Evolutionary conservation across 1,140 invertebrate species (phyloP).

Genomic region (Teleopsis dalmanni): DNA sequence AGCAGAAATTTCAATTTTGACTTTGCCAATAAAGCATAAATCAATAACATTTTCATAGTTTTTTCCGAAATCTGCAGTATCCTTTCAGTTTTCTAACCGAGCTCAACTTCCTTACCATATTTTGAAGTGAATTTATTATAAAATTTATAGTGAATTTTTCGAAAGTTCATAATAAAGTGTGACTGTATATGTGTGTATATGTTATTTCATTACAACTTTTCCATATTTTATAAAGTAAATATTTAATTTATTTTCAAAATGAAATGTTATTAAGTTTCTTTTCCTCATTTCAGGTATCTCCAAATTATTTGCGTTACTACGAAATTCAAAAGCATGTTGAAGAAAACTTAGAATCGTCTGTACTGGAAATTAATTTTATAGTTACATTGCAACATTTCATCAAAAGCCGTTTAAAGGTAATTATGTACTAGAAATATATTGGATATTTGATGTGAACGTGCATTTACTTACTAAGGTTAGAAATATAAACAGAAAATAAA

Average conservation of each 20-base stretch:
- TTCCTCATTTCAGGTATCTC: slow-evolving; percentile 22
- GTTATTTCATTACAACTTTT: background rate
- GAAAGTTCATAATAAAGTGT: too few species aligned
- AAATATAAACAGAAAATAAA: too few species aligned
- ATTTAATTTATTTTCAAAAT: background rate
- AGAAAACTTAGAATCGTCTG: slow-evolving; percentile 33
- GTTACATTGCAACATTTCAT: slow-evolving; percentile 49
- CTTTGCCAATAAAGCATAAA: too few species aligned
- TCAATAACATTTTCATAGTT: too few species aligned
- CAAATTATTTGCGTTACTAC: slow-evolving; percentile 29
- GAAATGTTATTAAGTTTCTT: background rate
- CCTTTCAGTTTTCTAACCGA: too few species aligned
- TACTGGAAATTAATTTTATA: slow-evolving; percentile 46
- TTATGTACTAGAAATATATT: background rate
- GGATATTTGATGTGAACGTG: background rate
- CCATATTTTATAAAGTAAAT: background rate
- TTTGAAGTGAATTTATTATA: too few species aligned
- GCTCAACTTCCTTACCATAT: too few species aligned
- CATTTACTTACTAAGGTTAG: background rate
- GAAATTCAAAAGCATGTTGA: slow-evolving; percentile 33
- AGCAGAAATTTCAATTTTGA: too few species aligned
- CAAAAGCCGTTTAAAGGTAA: slow-evolving; percentile 47
- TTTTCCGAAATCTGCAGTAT: too few species aligned
- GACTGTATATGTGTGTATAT: too few species aligned
- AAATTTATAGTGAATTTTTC: too few species aligned